Percentiles rank a stretch among this genome's conserved stretches.
Evolutionary conservation across 2,113 vertebrate genomes (phyloP).

Genomic region (Charina bottae): DNA sequence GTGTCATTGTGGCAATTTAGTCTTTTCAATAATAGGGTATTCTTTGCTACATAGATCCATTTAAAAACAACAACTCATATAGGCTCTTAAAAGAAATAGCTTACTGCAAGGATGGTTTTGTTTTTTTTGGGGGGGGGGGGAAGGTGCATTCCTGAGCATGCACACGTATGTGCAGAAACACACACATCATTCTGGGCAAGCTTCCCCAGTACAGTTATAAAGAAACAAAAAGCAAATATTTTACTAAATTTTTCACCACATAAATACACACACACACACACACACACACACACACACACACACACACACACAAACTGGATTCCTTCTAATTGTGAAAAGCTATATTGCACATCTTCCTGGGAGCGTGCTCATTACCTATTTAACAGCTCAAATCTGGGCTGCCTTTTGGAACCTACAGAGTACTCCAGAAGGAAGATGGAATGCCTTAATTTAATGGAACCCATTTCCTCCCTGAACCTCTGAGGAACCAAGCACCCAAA

Average conservation of each 20-base stretch:
- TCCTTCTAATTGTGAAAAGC: slow-evolving; percentile 67
- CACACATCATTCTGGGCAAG: slow-evolving; percentile 48
- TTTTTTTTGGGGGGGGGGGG: background rate
- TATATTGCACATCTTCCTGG: slow-evolving; percentile 59
- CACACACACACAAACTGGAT: slow-evolving; percentile 19
- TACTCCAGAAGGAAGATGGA: slow-evolving; percentile 26
- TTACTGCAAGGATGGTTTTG: slow-evolving; percentile 59
- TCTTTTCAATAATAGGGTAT: slow-evolving; percentile 75
- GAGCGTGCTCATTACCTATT: slow-evolving; percentile 63
- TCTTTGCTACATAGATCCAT: slow-evolving; percentile 71
- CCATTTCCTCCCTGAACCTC: background rate
- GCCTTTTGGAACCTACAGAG: background rate
- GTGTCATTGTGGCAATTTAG: slow-evolving; percentile 73
- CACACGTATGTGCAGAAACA: background rate
- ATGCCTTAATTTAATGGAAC: slow-evolving; percentile 49
- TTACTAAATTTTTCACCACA: slow-evolving; percentile 60
- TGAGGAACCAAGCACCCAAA: background rate
- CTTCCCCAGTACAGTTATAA: slow-evolving; percentile 58
- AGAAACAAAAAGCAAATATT: slow-evolving; percentile 56
- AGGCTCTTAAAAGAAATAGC: slow-evolving; percentile 72
- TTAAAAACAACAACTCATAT: slow-evolving; percentile 60
- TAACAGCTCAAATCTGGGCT: slow-evolving; percentile 58
- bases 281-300: too few relatives aligned
- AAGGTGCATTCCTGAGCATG: slow-evolving; percentile 53
- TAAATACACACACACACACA: background rate